A percentile compares a stretch with the other conserved stretches of the same genome.
Conservation (phyloP, 2,888 invertebrate genomes). For the Autographa pulchrina region DNA sequence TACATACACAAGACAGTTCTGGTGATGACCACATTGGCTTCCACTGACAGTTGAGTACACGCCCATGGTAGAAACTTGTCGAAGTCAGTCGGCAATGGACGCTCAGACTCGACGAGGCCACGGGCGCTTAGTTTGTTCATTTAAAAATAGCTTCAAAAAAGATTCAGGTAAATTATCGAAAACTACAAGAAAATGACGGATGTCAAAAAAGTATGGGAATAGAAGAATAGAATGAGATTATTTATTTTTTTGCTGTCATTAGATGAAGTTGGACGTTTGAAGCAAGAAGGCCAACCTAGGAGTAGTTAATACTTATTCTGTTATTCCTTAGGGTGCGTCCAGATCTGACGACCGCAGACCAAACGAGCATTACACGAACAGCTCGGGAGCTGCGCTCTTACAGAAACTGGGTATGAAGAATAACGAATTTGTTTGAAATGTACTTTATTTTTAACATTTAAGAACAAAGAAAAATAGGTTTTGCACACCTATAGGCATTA, state of each 20-base stretch:
- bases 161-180: not conserved
- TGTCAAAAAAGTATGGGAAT: constrained; percentile 6
- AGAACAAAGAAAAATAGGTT: too few relatives aligned
- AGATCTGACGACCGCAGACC: too few relatives aligned
- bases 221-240: not conserved
- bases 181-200: constrained; percentile 8
- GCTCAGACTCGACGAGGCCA: not conserved
- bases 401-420: too few relatives aligned
- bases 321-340: too few relatives aligned
- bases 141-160: constrained; percentile 5
- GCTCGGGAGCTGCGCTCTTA: too few relatives aligned
- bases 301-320: too few relatives aligned
- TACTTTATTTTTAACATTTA: too few relatives aligned
- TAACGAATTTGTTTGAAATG: too few relatives aligned
- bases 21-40: constrained; percentile 50
- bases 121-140: not conserved
- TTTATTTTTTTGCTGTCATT: not conserved
- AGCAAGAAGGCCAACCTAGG: not conserved
- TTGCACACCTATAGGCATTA: too few relatives aligned
- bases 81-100: constrained; percentile 56
- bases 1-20: not conserved
- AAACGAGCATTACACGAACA: too few relatives aligned
- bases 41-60: constrained; percentile 62
- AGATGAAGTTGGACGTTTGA: not conserved
- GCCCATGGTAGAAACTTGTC: constrained; percentile 71